Evolutionary conservation across 2,797 vertebrate species (phyloP).

Genomic region (Coranthus polyacanthus): DNA sequence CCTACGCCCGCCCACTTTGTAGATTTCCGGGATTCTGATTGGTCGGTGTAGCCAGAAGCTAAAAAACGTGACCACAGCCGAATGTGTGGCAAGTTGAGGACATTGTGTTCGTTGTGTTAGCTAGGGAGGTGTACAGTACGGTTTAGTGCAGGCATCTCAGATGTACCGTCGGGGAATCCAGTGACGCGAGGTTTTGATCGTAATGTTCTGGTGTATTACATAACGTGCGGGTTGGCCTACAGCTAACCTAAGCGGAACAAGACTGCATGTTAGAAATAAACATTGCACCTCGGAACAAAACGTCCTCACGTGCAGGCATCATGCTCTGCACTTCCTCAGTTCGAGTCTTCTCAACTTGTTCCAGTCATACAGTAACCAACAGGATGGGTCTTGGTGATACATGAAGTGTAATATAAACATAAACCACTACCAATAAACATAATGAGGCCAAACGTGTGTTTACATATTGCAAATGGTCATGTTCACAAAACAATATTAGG

Average conservation of each 20-base stretch:
- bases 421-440: too few relatives aligned
- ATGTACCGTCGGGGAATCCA: constrained; percentile 38
- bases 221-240: constrained; percentile 50
- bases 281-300: constrained; percentile 17
- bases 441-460: background rate
- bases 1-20: constrained; percentile 37
- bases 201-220: constrained; percentile 53
- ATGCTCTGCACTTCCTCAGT: background rate
- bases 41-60: constrained; percentile 59
- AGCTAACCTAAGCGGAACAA: constrained; percentile 22
- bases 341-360: background rate
- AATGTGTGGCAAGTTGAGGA: constrained; percentile 69
- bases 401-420: background rate
- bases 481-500: too few relatives aligned
- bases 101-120: constrained; percentile 63
- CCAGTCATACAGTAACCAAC: background rate
- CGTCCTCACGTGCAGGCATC: constrained; percentile 49
- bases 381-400: background rate
- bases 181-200: constrained; percentile 42
- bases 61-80: constrained; percentile 79
- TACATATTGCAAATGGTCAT: too few relatives aligned
- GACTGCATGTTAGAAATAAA: constrained; percentile 28
- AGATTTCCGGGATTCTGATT: constrained; percentile 56
- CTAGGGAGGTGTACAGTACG: constrained; percentile 16
- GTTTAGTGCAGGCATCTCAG: constrained; percentile 27